Evolutionary conservation across 2,888 invertebrate species (phyloP).

Genomic region (Polymixis flavicincta): DNA sequence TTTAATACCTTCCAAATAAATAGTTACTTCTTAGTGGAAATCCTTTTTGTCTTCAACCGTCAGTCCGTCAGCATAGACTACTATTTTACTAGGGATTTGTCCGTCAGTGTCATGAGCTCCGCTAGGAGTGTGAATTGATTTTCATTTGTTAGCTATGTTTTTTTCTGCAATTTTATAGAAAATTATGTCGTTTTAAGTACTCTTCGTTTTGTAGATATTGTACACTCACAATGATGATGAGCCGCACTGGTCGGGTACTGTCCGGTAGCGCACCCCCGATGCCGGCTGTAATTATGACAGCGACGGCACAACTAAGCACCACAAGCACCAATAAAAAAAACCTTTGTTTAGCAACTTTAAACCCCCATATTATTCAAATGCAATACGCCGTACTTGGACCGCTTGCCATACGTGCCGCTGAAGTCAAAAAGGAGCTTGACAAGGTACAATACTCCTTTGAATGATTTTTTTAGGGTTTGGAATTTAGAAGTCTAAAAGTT

Average conservation of each 20-base stretch:
- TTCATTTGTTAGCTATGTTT: constrained; percentile 15
- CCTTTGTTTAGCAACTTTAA: constrained; percentile 19
- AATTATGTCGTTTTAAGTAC: not conserved
- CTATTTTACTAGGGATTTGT: no score
- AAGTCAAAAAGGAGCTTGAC: constrained; percentile 11
- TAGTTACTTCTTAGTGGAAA: not conserved
- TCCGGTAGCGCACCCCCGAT: constrained; percentile 59
- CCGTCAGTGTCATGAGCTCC: constrained; percentile 7
- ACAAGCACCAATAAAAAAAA: not conserved
- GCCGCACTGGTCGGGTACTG: constrained; percentile 76
- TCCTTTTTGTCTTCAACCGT: not conserved
- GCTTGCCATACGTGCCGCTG: constrained; percentile 18
- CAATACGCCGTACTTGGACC: constrained; percentile 47
- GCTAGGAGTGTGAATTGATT: not conserved
- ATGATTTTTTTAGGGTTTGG: not conserved
- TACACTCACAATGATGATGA: constrained; percentile 78
- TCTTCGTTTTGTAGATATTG: not conserved
- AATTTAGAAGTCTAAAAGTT: no score
- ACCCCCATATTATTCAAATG: constrained; percentile 32
- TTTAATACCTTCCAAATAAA: constrained; percentile 8
- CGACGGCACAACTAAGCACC: not conserved
- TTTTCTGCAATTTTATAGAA: not conserved
- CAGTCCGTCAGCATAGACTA: no score
- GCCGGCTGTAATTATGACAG: constrained; percentile 19
- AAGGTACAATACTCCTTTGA: constrained; percentile 3